A percentile compares a stretch with the other conserved stretches of the same genome.
These are phyloP conservation scores for Penelope pileata DNA, from an alignment of 2,113 vertebrate species.

Conservation along the genomic window DNA sequence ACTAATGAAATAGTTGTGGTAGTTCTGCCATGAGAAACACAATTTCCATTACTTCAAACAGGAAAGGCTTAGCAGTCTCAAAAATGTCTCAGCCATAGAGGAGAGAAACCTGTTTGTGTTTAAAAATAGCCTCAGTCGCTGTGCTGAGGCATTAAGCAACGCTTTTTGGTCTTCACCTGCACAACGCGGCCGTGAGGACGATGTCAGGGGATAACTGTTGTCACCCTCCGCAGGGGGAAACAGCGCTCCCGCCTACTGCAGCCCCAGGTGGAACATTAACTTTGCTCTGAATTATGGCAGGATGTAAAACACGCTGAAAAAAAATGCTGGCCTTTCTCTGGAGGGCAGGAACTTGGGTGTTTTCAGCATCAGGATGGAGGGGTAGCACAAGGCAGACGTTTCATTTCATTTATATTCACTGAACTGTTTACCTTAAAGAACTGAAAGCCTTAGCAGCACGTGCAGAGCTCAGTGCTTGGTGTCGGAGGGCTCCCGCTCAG, in stretches of 20 bases:
- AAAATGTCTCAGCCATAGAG: not conserved
- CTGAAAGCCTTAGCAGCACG: not conserved
- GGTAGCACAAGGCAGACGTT: not conserved
- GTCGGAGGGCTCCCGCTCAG: no score
- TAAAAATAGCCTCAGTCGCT: not conserved
- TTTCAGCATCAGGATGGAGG: not conserved
- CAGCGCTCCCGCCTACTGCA: not conserved
- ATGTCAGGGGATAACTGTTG: not conserved
- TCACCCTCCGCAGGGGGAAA: constrained; percentile 1
- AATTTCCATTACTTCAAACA: not conserved
- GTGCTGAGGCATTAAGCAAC: not conserved
- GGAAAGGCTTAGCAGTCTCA: not conserved
- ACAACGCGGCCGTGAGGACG: not conserved
- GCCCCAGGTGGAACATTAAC: constrained; percentile 1
- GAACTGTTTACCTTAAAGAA: not conserved
- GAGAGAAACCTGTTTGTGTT: not conserved
- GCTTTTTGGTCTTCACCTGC: not conserved
- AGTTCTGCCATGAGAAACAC: not conserved
- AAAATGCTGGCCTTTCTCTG: not conserved
- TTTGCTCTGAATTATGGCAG: not conserved
- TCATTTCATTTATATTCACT: not conserved
- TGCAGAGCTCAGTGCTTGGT: not conserved
- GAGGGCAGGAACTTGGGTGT: not conserved
- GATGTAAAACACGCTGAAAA: not conserved
- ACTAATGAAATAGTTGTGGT: not conserved